Evolutionary conservation across 2,113 vertebrate genomes (phyloP).

Genomic region (Pleuronectes platessa): DNA sequence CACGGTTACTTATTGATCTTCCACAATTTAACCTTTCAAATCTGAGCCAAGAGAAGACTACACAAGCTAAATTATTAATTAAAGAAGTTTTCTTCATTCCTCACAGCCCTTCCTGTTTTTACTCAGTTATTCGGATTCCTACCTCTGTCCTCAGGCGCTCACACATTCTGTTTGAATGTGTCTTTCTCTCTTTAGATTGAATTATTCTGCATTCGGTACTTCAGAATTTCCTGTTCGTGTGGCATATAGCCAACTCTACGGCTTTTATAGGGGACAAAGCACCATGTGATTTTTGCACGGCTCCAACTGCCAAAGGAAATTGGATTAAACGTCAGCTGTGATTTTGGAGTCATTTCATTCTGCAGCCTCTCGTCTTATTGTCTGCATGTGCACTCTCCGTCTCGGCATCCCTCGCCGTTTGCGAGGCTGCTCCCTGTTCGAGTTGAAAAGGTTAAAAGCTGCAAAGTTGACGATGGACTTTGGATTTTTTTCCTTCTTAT

Average conservation of each 20-base stretch:
- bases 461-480: constrained; percentile 40
- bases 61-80: neutral
- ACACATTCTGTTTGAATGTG: constrained; percentile 26
- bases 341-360: constrained; percentile 65
- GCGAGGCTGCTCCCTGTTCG: neutral
- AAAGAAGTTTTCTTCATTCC: neutral
- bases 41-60: constrained; percentile 3
- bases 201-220: constrained; percentile 45
- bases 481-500: constrained; percentile 23
- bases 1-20: neutral
- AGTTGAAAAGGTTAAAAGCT: constrained; percentile 2
- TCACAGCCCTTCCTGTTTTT: neutral
- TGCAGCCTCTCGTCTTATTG: constrained; percentile 45
- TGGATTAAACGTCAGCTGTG: constrained; percentile 74
- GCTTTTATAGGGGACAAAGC: constrained; percentile 64
- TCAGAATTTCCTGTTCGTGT: constrained; percentile 40
- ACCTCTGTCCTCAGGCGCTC: constrained; percentile 1
- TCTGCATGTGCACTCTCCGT: constrained; percentile 27
- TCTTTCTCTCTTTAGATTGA: constrained; percentile 46
- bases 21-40: neutral
- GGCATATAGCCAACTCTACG: constrained; percentile 30
- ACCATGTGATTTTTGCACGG: constrained; percentile 52
- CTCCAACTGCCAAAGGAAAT: constrained; percentile 66
- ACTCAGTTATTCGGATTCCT: neutral
- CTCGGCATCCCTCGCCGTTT: constrained; percentile 25